Conservation (phyloP, 2,888 invertebrate genomes). For the Linnaemya vulpina region DNA sequence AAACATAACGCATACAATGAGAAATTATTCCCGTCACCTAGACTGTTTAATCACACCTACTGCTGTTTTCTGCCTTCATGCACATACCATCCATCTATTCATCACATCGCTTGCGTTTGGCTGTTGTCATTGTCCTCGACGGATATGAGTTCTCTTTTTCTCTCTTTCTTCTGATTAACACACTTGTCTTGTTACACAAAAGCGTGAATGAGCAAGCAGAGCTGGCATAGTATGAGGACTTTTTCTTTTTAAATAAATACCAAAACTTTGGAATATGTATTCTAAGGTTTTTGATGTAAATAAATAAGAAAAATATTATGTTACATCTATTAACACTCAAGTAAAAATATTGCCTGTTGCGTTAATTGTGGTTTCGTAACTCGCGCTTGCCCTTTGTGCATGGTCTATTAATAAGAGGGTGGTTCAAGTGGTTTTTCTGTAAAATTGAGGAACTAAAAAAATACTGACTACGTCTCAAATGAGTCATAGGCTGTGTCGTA, state of each 20-base stretch:
- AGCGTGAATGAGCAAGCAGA: slow-evolving; percentile 11
- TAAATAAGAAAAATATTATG: too few relatives aligned
- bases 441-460: too few relatives aligned
- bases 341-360: too few relatives aligned
- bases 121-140: slow-evolving; percentile 47
- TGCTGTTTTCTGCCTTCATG: slow-evolving; percentile 38
- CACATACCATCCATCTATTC: background rate
- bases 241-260: background rate
- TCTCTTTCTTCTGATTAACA: slow-evolving; percentile 11
- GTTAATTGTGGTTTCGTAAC: too few relatives aligned
- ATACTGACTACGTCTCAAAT: too few relatives aligned
- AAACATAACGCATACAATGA: slow-evolving; percentile 32
- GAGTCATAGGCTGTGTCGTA: too few relatives aligned
- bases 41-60: slow-evolving; percentile 67
- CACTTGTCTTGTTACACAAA: slow-evolving; percentile 38
- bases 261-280: too few relatives aligned
- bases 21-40: slow-evolving; percentile 55
- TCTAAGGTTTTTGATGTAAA: too few relatives aligned
- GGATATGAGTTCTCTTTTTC: slow-evolving; percentile 20
- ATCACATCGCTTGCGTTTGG: slow-evolving; percentile 4
- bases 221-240: slow-evolving; percentile 1
- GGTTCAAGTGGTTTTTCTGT: too few relatives aligned
- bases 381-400: too few relatives aligned
- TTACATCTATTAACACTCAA: too few relatives aligned
- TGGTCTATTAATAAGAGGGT: too few relatives aligned